A percentile compares a stretch with the other conserved stretches of the same genome.
phyloP scores from a whole-genome alignment of 35 echinoderm and acorn worm species.

The Lytechinus variegatus region DNA sequence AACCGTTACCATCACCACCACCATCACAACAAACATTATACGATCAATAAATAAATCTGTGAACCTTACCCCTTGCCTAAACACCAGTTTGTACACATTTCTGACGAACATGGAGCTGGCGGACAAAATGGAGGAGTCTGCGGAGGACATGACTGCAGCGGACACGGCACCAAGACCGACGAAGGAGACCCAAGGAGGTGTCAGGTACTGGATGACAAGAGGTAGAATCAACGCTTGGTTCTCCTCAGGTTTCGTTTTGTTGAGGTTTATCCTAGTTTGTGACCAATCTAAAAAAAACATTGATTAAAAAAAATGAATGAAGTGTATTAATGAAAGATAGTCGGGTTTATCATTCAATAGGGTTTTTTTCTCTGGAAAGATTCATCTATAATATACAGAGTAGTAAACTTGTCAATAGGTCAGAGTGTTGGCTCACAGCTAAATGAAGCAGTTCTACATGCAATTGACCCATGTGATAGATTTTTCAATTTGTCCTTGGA shows the following conservation, averaged over 20 bases:
- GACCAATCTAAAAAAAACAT: conserved; percentile 75
- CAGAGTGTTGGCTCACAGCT: too few species aligned
- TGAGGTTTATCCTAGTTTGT: conserved; percentile 50
- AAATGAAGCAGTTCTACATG: too few species aligned
- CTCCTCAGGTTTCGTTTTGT: conserved; percentile 48
- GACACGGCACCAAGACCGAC: conserved; percentile 90
- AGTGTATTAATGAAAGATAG: neutral
- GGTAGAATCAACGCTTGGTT: conserved; percentile 78
- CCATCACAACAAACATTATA: neutral
- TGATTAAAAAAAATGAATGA: neutral
- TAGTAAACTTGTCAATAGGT: neutral
- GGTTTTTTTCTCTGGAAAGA: neutral
- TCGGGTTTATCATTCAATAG: neutral
- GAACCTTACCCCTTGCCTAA: conserved; percentile 78
- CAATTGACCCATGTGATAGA: too few species aligned
- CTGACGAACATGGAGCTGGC: conserved; percentile 97
- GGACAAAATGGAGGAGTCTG: conserved; percentile 93
- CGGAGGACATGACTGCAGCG: conserved; percentile 95
- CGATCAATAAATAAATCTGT: neutral
- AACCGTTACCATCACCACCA: neutral
- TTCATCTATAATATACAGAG: neutral
- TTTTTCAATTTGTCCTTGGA: too few species aligned
- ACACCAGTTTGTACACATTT: conserved; percentile 91
- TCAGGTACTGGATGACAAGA: conserved; percentile 86
- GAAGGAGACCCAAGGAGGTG: conserved; percentile 76